Base-by-base conservation (phyloP, 2,888 invertebrate species). In the Caenorhabditis sp. region DNA sequence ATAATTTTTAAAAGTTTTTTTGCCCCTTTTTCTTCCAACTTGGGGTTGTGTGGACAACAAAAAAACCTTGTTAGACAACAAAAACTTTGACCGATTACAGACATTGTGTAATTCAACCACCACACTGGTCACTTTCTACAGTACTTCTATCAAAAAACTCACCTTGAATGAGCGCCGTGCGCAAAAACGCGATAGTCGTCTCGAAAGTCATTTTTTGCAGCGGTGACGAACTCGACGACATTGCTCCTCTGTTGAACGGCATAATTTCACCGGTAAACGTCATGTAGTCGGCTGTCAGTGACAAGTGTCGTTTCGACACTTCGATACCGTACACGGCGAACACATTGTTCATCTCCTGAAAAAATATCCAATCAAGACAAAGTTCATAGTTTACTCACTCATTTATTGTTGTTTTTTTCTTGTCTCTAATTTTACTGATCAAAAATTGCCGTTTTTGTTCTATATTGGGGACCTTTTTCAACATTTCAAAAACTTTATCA, bases 131-230 rank as follows among this genome's bases (percentile, higher is more conserved):
- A n/a, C n/a, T n/a, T n/a, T n/a, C n/a, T n/a, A n/a, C n/a, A n/a
- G n/a, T n/a, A n/a, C n/a, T n/a, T n/a, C n/a, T n/a, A n/a, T n/a
- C n/a, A 58, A 61, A 50, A 58, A 64, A 5, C 83, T 84, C 88
- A 91, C 92, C 92, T 85, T 90, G 89, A 4, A 92, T 88, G 0
- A 93, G 92, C 0, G 95, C 93, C 65, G 92, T 92, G 83, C 92
- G 92, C 77, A 99, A 89, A 88, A 96, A 97, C 79, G 91, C 91
- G 73, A 95, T 90, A 2, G 95, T 93, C 0, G 96, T 94, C 88
- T 99, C 99, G 88, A 97, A 99, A 0, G 94, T 95, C 94, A 99
- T 97, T 89, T 97, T 95, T 88, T 97, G 99, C 21, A 99, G 89
- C 0, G 97, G 95, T 0, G 97, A 97, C 0, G 94, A 91, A n/a